Conservation (phyloP, 2,888 invertebrate species). For the Melanotus villosus region DNA sequence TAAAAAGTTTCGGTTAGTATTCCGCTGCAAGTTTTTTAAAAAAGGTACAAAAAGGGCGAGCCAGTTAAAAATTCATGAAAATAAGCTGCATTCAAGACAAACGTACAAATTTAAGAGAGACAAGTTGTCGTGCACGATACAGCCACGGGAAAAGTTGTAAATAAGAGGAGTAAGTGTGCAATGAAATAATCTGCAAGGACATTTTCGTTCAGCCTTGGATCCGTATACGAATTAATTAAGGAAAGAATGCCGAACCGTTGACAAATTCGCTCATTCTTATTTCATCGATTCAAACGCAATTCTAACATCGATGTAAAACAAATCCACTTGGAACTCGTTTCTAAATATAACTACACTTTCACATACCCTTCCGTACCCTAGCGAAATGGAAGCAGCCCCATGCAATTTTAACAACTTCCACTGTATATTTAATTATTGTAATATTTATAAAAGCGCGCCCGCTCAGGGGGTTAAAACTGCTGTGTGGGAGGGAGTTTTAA, state of each 20-base stretch:
- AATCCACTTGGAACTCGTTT: conserved; percentile 37
- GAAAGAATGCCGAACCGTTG: conserved; percentile 23
- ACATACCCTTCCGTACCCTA: conserved; percentile 55
- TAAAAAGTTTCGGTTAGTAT: too few relatives aligned
- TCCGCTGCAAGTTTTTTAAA: too few relatives aligned
- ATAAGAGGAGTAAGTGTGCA: conserved; percentile 11
- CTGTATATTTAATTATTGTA: conserved; percentile 68
- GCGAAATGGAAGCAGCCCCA: conserved; percentile 62
- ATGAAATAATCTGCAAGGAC: conserved; percentile 20
- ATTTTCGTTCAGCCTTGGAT: conserved; percentile 5
- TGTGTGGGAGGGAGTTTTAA: conserved; percentile 54
- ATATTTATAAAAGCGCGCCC: conserved; percentile 67
- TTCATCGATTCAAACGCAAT: conserved; percentile 31
- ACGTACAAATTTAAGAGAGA: not conserved
- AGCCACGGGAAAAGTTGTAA: conserved; percentile 11
- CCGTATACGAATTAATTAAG: conserved; percentile 26
- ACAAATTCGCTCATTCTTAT: conserved; percentile 39
- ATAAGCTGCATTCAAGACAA: conserved; percentile 2
- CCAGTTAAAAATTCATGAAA: not conserved
- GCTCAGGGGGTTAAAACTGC: conserved; percentile 48
- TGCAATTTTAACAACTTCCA: conserved; percentile 64
- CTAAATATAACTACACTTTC: conserved; percentile 43
- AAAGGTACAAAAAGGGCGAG: not conserved
- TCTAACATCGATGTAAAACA: conserved; percentile 41
- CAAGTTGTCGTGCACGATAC: conserved; percentile 19